Percentiles rank a stretch among this genome's conserved stretches.
Evolutionary conservation across 2,113 vertebrate genomes (phyloP).

Genomic region (Pangasianodon gigas): DNA sequence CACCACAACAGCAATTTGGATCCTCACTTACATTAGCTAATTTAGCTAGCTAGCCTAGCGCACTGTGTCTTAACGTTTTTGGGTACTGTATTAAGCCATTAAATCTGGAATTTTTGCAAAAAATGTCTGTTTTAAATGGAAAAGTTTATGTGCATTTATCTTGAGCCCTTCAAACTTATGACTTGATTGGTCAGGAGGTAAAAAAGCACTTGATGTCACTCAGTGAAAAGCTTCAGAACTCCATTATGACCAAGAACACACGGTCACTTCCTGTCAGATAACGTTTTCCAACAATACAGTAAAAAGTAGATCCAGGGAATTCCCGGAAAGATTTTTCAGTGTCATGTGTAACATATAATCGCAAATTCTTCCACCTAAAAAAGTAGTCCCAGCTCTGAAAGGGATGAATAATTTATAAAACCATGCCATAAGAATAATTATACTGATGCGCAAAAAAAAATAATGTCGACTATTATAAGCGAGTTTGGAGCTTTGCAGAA

Average conservation of each 20-base stretch:
- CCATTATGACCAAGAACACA: not conserved
- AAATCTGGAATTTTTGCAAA: too few relatives aligned
- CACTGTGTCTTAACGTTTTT: not conserved
- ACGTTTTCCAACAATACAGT: not conserved
- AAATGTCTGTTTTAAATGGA: too few relatives aligned
- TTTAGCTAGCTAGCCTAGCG: not conserved
- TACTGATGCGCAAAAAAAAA: not conserved
- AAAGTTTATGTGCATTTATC: too few relatives aligned
- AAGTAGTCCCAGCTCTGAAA: not conserved
- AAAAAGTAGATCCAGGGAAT: not conserved
- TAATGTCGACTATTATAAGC: not conserved
- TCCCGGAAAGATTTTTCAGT: not conserved
- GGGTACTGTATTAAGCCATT: too few relatives aligned
- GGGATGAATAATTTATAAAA: not conserved
- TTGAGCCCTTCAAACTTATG: too few relatives aligned
- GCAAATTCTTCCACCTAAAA: not conserved
- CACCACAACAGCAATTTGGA: not conserved
- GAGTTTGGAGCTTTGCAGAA: not conserved
- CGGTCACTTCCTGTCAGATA: not conserved
- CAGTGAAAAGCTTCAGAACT: not conserved
- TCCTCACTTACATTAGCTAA: not conserved
- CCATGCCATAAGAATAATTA: not conserved
- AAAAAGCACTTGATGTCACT: not conserved
- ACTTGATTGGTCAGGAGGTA: too few relatives aligned
- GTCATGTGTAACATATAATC: not conserved